A percentile compares a stretch with the other conserved stretches of the same genome.
Evolutionary conservation across 2,113 vertebrate genomes (phyloP).

Genomic region (Cyprinodon tularosa): DNA sequence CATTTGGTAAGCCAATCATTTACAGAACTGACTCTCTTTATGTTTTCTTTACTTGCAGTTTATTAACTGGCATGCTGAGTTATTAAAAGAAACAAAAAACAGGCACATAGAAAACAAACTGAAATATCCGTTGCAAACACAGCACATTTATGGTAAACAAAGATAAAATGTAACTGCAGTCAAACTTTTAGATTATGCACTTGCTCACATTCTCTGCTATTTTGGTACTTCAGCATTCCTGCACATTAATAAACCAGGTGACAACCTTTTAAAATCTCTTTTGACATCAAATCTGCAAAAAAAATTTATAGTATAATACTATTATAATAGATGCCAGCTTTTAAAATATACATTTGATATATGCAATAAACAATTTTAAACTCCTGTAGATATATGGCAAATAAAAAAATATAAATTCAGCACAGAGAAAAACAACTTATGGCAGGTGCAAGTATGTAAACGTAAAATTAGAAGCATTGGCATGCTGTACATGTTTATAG

Average conservation of each 20-base stretch:
- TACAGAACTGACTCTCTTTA: not conserved
- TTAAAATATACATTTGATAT: conserved; percentile 26
- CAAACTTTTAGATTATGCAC: conserved; percentile 27
- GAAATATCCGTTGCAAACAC: conserved; percentile 7
- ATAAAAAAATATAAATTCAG: conserved; percentile 50
- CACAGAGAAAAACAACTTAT: conserved; percentile 30
- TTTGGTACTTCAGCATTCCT: conserved; percentile 35
- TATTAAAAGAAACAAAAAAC: not conserved
- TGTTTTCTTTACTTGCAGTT: conserved; percentile 1
- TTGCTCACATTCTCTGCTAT: conserved; percentile 20
- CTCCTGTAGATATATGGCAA: conserved; percentile 15
- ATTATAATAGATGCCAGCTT: conserved; percentile 6
- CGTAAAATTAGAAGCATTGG: conserved; percentile 42
- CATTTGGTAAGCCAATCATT: not conserved
- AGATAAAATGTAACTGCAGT: not conserved
- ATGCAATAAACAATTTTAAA: conserved; percentile 17
- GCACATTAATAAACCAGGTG: conserved; percentile 15
- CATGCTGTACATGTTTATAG: conserved; percentile 56
- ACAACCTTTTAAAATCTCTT: conserved; percentile 22
- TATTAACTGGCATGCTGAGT: conserved; percentile 19
- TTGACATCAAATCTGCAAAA: conserved; percentile 32
- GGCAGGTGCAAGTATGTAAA: conserved; percentile 33
- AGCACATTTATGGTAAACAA: conserved; percentile 5
- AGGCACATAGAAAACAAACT: not conserved
- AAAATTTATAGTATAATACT: conserved; percentile 29